Base-by-base conservation (phyloP, 2,888 invertebrate genomes). In the Dryadula phaetusa region DNA sequence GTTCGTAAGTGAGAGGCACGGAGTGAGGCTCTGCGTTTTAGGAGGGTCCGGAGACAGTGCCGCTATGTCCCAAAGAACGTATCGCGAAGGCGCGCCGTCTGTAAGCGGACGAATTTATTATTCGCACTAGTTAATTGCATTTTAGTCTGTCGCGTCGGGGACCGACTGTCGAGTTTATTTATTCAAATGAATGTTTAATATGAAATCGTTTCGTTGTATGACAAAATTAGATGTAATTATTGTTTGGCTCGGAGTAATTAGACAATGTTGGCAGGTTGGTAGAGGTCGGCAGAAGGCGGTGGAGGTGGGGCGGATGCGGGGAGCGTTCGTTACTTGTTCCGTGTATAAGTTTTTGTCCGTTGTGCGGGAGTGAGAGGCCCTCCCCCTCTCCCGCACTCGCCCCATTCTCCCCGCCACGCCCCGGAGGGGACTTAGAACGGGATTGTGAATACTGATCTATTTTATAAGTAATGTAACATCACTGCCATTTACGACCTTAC, bases 401-500 rank as follows among this genome's bases (percentile, higher is more conserved):
- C 0, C 1, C 14, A 22, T 10, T 3, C 40, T 8, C 7, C 25
- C 25, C 16, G 16, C 28, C 16, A 12, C 18, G 78, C 62, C 65
- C 69, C 72, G 72, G 67, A 77, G 81, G 79, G 79, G 79, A 81
- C 78, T 80, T 86, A 79, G 79, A 82, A 78, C 79, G 85, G 87
- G 86, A 84, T 82, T 86, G 84, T 79, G 82, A 84, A 83, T 83
- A 84, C 81, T 80, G 83, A 84, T 80, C 74, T 84, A 82, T 84
- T 84, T 84, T 84, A 78, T 89, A 90, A 88, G 85, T 88, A 89
- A 84, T 82, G 80, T 85, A 87, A 88, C 90, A 90, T 89, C 92
- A 92, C 92, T 92, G 92, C 92, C 92, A 92, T 92, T 85, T 92
- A 90, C 86, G 91, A 90, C 91, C 90, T 90, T 92, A 92, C 89